Percentiles rank a stretch among this genome's conserved stretches.
Conservation (phyloP, 2,888 invertebrate genomes). For the Cremastinae sp. region DNA sequence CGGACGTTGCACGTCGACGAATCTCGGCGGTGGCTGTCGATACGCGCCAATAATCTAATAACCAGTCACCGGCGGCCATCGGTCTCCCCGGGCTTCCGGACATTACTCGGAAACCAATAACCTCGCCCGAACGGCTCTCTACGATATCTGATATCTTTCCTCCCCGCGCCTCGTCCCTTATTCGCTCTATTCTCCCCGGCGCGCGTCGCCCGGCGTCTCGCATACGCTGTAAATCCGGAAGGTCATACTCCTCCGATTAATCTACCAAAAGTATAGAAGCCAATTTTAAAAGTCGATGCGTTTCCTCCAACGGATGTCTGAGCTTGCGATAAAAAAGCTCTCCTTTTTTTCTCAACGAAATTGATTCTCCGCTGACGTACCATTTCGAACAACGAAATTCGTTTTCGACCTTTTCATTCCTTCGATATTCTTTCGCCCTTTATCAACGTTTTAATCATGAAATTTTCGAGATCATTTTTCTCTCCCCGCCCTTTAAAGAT, state of each 20-base stretch:
- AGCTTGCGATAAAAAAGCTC: conserved; percentile 13
- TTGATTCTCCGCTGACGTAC: neutral
- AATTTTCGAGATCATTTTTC: too few species aligned
- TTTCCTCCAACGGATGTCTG: conserved; percentile 4
- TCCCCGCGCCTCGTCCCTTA: conserved; percentile 5
- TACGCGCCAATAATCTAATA: conserved; percentile 80
- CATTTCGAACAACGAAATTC: too few species aligned
- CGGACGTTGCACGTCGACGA: conserved; percentile 59
- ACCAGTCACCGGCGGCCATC: conserved; percentile 79
- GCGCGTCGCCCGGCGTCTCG: conserved; percentile 33
- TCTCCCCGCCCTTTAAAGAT: too few species aligned
- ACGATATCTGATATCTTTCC: conserved; percentile 13
- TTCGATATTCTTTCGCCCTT: too few species aligned
- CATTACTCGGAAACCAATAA: conserved; percentile 69
- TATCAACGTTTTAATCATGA: too few species aligned
- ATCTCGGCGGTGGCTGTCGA: conserved; percentile 75
- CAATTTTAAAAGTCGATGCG: conserved; percentile 44
- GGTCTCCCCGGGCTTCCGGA: conserved; percentile 75
- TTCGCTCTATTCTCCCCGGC: conserved; percentile 5
- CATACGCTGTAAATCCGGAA: conserved; percentile 51
- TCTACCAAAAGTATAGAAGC: conserved; percentile 38
- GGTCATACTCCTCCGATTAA: conserved; percentile 42
- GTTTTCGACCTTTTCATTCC: too few species aligned
- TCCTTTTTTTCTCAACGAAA: neutral
- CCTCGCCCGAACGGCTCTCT: conserved; percentile 34